Evolutionary conservation across 1,140 invertebrate genomes (phyloP), one percentile per base, ranked within the genome.

Genomic region (Phocides pigmalion): DNA sequence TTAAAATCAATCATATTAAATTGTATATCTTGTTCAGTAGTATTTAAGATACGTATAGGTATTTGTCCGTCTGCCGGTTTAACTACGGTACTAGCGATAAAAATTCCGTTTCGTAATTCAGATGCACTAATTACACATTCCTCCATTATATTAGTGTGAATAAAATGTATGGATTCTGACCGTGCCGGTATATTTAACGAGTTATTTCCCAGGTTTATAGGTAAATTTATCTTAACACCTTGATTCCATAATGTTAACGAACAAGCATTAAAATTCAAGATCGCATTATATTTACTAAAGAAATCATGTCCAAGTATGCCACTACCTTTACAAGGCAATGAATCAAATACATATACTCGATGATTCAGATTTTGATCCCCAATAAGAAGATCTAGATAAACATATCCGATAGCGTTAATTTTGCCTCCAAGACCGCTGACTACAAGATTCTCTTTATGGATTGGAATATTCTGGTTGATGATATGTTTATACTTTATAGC

Each of bases 281-380:
- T 42, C 14, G 56, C 37, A 19, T 53, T 28, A 51, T 54, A 70
- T 51, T 63, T 72, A 8, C 12, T 46, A 15, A 74, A 59, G 42
- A 72, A 75, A 6, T 75, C 72, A 28, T 61, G 46, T n/a, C 72
- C 72, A n/a, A 72, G 25, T 41, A 72, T 75, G 5, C 72, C 66
- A 56, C 39, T 22, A 1, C 56, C 53, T 39, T 51, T 44, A 62
- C 59, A 65, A 12, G 72, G 66, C 42, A 75, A 25, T n/a, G 20
- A 53, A 49, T 67, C 14, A 28, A 75, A 69, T 25, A 72, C 50
- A 69, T 58, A 67, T 49, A 75, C 72, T 20, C 66, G 56, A 62
- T 75, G 61, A 22, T 28, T 28, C 9, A 70, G 49, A 16, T 8
- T 46, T 50, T 65, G n/a, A 11, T 46, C 8, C 16, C 37, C 22